Conservation (phyloP, 2,113 vertebrate genomes). For the Odocoileus hemionus region DNA sequence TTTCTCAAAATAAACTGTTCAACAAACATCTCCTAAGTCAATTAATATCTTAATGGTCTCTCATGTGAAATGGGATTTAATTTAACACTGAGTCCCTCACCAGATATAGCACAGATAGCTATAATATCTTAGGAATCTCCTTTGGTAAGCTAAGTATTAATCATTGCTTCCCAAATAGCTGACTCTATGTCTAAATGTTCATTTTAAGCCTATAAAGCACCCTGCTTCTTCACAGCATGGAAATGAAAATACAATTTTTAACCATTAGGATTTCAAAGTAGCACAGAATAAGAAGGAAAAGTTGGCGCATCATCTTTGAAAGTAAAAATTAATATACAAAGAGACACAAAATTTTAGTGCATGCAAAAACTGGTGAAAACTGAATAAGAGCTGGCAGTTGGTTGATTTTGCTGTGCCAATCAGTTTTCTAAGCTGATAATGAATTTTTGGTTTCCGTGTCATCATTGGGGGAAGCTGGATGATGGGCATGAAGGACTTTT, state of each 20-base stretch:
- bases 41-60: slow-evolving; percentile 28
- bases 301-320: not conserved
- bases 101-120: not conserved
- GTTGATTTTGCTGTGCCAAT: not conserved
- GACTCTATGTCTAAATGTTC: not conserved
- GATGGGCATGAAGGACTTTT: not conserved
- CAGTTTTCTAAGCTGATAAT: not conserved
- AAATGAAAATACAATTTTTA: not conserved
- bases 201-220: not conserved
- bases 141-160: slow-evolving; percentile 44
- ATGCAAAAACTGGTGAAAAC: not conserved
- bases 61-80: slow-evolving; percentile 30
- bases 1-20: slow-evolving; percentile 45
- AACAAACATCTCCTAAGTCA: slow-evolving; percentile 46
- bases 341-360: not conserved
- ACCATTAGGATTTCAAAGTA: not conserved
- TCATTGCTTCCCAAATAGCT: not conserved
- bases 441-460: not conserved
- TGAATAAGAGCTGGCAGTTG: not conserved
- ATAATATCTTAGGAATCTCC: slow-evolving; percentile 20
- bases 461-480: not conserved
- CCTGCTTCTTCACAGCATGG: not conserved
- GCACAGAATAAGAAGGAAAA: not conserved
- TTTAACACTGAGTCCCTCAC: not conserved
- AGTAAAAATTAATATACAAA: not conserved